Evolutionary conservation across 2,797 vertebrate genomes (phyloP).

Genomic region (Bovichtus variegatus): DNA sequence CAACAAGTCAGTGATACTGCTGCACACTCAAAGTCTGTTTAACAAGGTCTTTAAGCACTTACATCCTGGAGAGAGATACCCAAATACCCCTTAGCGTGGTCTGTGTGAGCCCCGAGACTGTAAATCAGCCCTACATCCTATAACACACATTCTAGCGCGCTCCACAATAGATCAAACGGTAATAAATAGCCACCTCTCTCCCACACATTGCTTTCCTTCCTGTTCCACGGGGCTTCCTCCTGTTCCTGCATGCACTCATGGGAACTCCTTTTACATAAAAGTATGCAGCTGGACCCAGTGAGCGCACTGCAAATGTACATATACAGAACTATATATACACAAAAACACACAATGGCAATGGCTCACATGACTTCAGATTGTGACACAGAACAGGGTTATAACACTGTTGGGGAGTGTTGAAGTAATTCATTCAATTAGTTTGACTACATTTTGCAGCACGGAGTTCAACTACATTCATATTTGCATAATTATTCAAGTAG

Average conservation of each 20-base stretch:
- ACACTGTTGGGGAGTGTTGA: too few species aligned
- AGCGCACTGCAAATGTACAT: slow-evolving; percentile 50
- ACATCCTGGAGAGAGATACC: slow-evolving; percentile 74
- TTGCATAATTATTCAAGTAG: too few species aligned
- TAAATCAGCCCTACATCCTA: slow-evolving; percentile 83
- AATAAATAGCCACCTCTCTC: slow-evolving; percentile 84
- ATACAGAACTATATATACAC: slow-evolving; percentile 33
- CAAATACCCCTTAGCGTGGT: slow-evolving; percentile 73
- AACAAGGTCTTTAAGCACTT: slow-evolving; percentile 71
- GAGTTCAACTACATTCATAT: too few species aligned
- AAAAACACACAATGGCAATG: slow-evolving; percentile 32
- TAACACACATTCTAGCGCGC: slow-evolving; percentile 79
- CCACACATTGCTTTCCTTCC: slow-evolving; percentile 85
- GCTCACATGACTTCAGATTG: slow-evolving; percentile 11
- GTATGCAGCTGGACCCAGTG: slow-evolving; percentile 74
- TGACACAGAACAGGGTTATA: slow-evolving; percentile 16
- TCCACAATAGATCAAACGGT: slow-evolving; percentile 85
- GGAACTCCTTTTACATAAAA: slow-evolving; percentile 78
- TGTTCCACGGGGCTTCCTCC: slow-evolving; percentile 79
- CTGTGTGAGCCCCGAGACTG: slow-evolving; percentile 67
- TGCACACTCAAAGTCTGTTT: slow-evolving; percentile 50
- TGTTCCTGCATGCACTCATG: slow-evolving; percentile 78
- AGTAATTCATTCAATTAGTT: too few species aligned
- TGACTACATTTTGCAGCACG: too few species aligned
- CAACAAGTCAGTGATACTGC: slow-evolving; percentile 37